Evolutionary conservation across 2,888 invertebrate genomes (phyloP).

Genomic region (Cinara cedri): DNA sequence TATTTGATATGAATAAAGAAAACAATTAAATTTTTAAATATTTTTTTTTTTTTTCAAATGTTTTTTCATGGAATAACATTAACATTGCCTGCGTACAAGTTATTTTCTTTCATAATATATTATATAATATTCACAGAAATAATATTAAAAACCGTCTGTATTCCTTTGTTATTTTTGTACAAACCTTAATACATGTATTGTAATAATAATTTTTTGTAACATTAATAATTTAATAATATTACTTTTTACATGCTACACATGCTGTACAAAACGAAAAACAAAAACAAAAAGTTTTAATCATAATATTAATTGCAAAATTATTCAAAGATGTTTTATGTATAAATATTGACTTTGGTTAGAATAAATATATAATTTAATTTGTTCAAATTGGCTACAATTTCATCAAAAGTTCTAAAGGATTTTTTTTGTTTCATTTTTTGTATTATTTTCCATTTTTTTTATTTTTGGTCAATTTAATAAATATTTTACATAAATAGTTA

Average conservation of each 20-base stretch:
- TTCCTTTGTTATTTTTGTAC: conserved; percentile 55
- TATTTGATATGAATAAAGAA: conserved; percentile 14
- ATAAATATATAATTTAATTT: conserved; percentile 55
- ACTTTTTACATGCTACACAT: conserved; percentile 48
- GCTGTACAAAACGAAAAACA: conserved; percentile 54
- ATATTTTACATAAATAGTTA: conserved; percentile 56
- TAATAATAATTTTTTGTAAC: conserved; percentile 54
- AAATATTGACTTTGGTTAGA: conserved; percentile 55
- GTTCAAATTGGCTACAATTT: conserved; percentile 55
- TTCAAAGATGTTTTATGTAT: conserved; percentile 47
- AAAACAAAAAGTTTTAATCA: conserved; percentile 26
- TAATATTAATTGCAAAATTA: conserved; percentile 48
- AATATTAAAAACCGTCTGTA: conserved; percentile 55
- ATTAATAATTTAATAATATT: conserved; percentile 55
- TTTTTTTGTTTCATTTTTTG: conserved; percentile 18
- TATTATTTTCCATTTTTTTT: no score
- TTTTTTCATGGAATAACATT: conserved; percentile 55
- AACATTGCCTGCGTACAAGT: conserved; percentile 54
- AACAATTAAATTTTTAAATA: conserved; percentile 10
- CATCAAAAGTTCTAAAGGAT: conserved; percentile 48
- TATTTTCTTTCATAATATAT: conserved; percentile 50
- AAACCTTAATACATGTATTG: conserved; percentile 52
- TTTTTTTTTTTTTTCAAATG: conserved; percentile 39
- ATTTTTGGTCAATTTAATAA: conserved; percentile 54
- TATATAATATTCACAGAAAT: conserved; percentile 54